These are phyloP conservation scores for Xiphophorus maculatus DNA, from an alignment of 2,113 vertebrate species.

Conservation along the genomic window DNA sequence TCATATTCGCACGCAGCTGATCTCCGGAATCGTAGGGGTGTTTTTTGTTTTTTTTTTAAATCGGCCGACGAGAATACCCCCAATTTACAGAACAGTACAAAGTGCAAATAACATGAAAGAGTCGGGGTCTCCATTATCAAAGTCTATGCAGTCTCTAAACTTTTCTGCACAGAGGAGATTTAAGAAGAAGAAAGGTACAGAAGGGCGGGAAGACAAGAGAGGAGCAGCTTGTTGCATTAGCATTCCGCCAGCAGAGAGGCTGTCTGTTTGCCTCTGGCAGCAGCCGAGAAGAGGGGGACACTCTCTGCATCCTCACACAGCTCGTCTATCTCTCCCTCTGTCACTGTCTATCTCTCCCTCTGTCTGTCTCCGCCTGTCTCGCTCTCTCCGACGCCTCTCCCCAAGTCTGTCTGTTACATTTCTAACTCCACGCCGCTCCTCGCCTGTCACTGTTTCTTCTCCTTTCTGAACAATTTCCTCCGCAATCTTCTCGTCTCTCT, in stretches of 20 bases:
- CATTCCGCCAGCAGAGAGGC: constrained; percentile 78
- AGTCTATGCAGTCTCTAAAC: constrained; percentile 67
- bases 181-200: constrained; percentile 73
- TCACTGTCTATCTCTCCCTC: constrained; percentile 74
- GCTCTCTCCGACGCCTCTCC: constrained; percentile 55
- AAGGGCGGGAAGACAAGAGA: constrained; percentile 73
- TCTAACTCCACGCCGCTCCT: constrained; percentile 47
- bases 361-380: constrained; percentile 73
- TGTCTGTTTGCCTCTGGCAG: constrained; percentile 82
- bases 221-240: constrained; percentile 80
- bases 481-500: constrained; percentile 46
- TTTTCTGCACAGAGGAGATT: constrained; percentile 68
- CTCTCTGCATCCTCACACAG: constrained; percentile 79
- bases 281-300: constrained; percentile 78
- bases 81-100: constrained; percentile 9
- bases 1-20: constrained; percentile 19
- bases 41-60: not conserved
- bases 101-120: constrained; percentile 50
- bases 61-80: not conserved
- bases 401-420: constrained; percentile 62
- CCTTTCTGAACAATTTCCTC: constrained; percentile 55
- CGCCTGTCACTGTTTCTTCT: constrained; percentile 68
- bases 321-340: constrained; percentile 77
- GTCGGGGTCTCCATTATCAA: constrained; percentile 67
- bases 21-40: not conserved